Conservation (phyloP, 2,888 invertebrate species). For the Dioctria rufipes region DNA sequence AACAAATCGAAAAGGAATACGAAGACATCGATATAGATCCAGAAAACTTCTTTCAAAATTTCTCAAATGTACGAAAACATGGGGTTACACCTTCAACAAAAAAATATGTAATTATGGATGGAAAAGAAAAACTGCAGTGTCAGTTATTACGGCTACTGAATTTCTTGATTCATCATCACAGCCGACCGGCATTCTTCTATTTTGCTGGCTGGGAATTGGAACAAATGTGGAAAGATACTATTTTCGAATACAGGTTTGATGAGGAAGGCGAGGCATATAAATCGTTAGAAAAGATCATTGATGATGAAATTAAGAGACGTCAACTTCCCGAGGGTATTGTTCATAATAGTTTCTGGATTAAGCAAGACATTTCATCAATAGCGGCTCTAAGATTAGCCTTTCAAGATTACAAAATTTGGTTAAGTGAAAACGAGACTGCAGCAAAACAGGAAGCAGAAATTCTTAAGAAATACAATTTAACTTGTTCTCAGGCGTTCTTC, state of each 20-base stretch:
- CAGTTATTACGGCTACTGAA: neutral
- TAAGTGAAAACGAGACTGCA: neutral
- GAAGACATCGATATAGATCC: conserved; percentile 9
- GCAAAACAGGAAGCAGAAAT: neutral
- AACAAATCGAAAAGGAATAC: conserved; percentile 19
- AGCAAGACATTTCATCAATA: neutral
- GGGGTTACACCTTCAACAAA: neutral
- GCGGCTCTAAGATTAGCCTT: neutral
- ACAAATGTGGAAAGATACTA: neutral
- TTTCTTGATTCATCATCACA: conserved; percentile 2
- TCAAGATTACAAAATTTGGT: neutral
- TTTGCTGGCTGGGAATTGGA: conserved; percentile 21
- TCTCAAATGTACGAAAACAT: neutral
- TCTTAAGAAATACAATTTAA: conserved; percentile 12
- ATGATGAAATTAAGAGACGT: neutral
- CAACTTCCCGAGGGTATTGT: neutral
- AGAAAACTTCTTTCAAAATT: conserved; percentile 20
- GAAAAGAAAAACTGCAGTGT: neutral
- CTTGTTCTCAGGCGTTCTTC: conserved; percentile 1
- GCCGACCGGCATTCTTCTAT: conserved; percentile 4
- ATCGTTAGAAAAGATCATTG: neutral
- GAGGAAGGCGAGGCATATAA: neutral
- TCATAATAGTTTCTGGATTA: conserved; percentile 5
- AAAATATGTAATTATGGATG: neutral
- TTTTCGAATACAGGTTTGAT: conserved; percentile 12